Conservation (phyloP, 1,140 invertebrate species). For the Hydropsyche tenuis region DNA sequence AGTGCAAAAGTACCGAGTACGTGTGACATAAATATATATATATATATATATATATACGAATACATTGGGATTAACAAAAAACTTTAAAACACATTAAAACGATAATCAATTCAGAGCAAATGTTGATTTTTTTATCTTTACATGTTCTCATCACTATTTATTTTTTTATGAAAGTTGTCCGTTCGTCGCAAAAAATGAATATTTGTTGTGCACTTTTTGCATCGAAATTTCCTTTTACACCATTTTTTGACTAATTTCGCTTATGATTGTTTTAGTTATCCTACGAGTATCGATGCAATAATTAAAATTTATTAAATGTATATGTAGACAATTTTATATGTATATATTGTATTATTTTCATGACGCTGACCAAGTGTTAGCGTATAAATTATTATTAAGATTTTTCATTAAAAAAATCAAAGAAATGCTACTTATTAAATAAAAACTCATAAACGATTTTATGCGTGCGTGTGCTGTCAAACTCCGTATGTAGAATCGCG, state of each 20-base stretch:
- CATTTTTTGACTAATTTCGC: too few species aligned
- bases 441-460: background rate
- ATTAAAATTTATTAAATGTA: conserved; percentile 11
- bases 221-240: background rate
- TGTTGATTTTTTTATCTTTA: background rate
- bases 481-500: background rate
- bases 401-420: conserved; percentile 22
- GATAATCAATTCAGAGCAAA: too few species aligned
- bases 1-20: conserved; percentile 41
- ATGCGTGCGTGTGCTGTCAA: conserved; percentile 20
- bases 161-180: too few species aligned
- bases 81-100: too few species aligned
- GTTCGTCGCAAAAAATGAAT: too few species aligned
- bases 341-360: background rate
- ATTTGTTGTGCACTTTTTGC: background rate
- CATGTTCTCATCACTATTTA: too few species aligned
- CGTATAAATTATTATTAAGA: conserved; percentile 28
- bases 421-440: conserved; percentile 1
- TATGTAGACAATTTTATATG: conserved; percentile 4
- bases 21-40: conserved; percentile 25
- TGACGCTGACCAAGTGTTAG: conserved; percentile 7
- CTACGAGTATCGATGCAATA: conserved; percentile 16
- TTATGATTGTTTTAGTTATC: background rate
- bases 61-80: too few species aligned
- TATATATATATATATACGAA: too few species aligned